These are phyloP conservation scores for Listrodromus nycthemerus DNA, from an alignment of 2,888 invertebrate species.

Conservation along the genomic window DNA sequence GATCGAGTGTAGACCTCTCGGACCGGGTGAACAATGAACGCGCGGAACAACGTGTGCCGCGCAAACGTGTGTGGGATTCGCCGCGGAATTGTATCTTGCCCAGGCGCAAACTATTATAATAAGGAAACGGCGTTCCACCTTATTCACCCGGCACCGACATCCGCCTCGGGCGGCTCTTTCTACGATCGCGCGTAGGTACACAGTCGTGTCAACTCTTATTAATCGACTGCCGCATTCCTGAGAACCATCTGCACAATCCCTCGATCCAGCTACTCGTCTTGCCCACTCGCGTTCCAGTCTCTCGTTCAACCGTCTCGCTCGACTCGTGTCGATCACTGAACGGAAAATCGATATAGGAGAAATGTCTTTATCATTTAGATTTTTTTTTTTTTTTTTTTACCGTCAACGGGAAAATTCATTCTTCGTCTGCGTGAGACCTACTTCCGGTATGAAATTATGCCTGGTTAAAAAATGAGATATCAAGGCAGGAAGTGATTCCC, in stretches of 20 bases:
- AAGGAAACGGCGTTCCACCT: constrained; percentile 25
- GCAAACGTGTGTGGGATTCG: not conserved
- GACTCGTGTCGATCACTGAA: not conserved
- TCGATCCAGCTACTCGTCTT: constrained; percentile 5
- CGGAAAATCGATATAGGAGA: not conserved
- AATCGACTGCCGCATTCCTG: constrained; percentile 43
- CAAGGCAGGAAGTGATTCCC: too few relatives aligned
- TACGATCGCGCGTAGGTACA: not conserved
- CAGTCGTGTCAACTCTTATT: constrained; percentile 45
- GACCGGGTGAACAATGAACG: constrained; percentile 30
- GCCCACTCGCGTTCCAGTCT: not conserved
- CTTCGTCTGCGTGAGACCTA: not conserved
- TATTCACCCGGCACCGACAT: not conserved
- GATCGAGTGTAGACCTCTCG: not conserved
- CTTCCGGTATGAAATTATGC: not conserved
- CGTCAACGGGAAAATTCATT: not conserved
- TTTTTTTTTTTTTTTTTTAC: not conserved
- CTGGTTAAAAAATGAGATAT: not conserved
- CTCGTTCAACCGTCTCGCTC: not conserved
- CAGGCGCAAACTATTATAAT: constrained; percentile 11
- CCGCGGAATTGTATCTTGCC: not conserved
- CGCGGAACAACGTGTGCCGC: not conserved
- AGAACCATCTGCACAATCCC: constrained; percentile 24
- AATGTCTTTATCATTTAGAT: not conserved
- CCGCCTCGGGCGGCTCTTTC: not conserved